A percentile compares a stretch with the other conserved stretches of the same genome.
These are phyloP conservation scores for Danio kyathit DNA, from an alignment of 2,797 vertebrate species.

Conservation along the genomic window DNA sequence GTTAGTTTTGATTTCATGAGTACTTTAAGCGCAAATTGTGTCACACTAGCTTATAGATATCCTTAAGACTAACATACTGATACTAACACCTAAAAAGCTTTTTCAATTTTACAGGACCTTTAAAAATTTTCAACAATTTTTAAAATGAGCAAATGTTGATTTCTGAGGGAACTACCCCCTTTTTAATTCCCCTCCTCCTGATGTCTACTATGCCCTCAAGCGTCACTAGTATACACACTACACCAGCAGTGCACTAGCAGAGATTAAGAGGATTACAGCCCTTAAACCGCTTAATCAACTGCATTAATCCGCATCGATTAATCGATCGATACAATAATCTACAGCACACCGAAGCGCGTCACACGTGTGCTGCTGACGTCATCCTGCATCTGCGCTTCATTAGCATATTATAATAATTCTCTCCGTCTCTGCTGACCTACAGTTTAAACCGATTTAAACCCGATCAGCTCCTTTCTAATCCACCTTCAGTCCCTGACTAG, in stretches of 20 bases:
- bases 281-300: background rate
- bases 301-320: background rate
- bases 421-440: background rate
- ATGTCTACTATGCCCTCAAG: background rate
- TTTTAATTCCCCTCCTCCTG: too few relatives aligned
- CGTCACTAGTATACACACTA: too few relatives aligned
- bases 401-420: background rate
- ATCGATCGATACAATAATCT: background rate
- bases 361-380: conserved; percentile 17
- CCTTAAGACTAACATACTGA: too few relatives aligned
- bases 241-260: background rate
- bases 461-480: background rate
- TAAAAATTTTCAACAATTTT: too few relatives aligned
- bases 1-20: too few relatives aligned
- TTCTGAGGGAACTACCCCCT: too few relatives aligned
- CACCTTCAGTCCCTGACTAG: background rate
- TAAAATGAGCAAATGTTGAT: too few relatives aligned
- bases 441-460: background rate
- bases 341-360: too few relatives aligned
- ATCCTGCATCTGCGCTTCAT: background rate
- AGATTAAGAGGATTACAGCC: background rate
- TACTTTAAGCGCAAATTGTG: too few relatives aligned
- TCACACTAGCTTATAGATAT: too few relatives aligned
- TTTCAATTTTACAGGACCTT: too few relatives aligned
- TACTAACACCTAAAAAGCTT: too few relatives aligned